Percentiles rank a stretch among this genome's conserved stretches.
Conservation (phyloP, 2,113 vertebrate genomes). For the Notechis scutatus region DNA sequence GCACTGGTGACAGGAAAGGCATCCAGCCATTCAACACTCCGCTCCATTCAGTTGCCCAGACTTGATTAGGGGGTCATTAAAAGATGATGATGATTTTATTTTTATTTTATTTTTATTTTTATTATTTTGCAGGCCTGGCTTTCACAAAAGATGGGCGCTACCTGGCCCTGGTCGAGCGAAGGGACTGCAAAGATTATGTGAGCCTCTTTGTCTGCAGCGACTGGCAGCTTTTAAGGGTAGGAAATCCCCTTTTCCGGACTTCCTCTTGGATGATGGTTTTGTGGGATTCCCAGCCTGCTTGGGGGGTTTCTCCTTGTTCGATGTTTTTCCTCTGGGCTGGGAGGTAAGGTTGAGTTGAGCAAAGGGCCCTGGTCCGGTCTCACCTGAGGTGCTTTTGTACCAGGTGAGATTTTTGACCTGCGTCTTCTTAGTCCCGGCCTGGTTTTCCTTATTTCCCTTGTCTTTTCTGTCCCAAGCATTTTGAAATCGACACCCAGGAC, state of each 20-base stretch:
- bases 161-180: constrained; percentile 89
- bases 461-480: constrained; percentile 76
- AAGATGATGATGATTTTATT: too few relatives aligned
- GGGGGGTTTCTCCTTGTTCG: not conserved
- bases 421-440: not conserved
- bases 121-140: constrained; percentile 73
- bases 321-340: not conserved
- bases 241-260: constrained; percentile 1
- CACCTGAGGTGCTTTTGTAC: not conserved
- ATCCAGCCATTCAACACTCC: too few relatives aligned
- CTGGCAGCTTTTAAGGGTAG: constrained; percentile 96
- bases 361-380: not conserved
- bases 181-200: constrained; percentile 93
- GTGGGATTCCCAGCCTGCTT: not conserved
- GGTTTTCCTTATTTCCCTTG: not conserved
- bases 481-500: constrained; percentile 92
- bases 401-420: not conserved
- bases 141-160: constrained; percentile 91
- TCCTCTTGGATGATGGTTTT: not conserved
- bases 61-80: too few relatives aligned
- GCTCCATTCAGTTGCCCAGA: too few relatives aligned
- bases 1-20: too few relatives aligned
- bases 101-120: rapidly evolving
- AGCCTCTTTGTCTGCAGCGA: constrained; percentile 93
- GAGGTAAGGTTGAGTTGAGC: not conserved